Conservation (phyloP, 2,113 vertebrate genomes). For the Sciurus niger region DNA sequence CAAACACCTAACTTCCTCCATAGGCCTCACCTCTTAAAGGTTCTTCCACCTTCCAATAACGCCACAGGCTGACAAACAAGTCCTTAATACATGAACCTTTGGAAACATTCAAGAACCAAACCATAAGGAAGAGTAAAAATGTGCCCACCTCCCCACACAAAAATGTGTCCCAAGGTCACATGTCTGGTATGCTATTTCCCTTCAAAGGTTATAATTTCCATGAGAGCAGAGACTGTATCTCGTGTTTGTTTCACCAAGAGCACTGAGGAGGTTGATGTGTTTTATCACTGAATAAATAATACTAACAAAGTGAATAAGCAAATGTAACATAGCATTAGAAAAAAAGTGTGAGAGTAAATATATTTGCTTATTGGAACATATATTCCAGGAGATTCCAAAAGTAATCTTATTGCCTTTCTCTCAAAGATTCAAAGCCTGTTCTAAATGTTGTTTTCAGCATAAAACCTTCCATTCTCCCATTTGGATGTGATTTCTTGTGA, state of each 20-base stretch:
- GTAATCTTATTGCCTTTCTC: neutral
- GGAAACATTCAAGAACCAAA: neutral
- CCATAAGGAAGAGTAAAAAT: neutral
- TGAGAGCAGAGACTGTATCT: neutral
- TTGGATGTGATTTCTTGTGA: neutral
- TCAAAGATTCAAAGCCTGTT: neutral
- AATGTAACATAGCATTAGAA: neutral
- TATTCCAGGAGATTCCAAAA: neutral
- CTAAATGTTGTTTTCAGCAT: neutral
- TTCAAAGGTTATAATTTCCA: neutral
- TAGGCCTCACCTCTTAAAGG: neutral
- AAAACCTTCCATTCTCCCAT: slow-evolving; percentile 20
- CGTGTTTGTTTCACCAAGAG: neutral
- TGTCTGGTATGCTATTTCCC: neutral
- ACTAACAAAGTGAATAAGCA: neutral
- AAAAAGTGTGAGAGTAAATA: neutral
- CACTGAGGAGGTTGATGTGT: neutral
- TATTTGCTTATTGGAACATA: neutral
- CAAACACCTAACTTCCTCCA: neutral
- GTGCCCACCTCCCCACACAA: rapidly evolving
- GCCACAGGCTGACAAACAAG: neutral
- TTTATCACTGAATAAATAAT: neutral
- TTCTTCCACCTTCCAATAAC: neutral
- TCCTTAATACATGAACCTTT: neutral
- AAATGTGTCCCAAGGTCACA: neutral